Evolutionary conservation across 1,140 invertebrate genomes (phyloP).

Genomic region (Megalonaias nervosa): DNA sequence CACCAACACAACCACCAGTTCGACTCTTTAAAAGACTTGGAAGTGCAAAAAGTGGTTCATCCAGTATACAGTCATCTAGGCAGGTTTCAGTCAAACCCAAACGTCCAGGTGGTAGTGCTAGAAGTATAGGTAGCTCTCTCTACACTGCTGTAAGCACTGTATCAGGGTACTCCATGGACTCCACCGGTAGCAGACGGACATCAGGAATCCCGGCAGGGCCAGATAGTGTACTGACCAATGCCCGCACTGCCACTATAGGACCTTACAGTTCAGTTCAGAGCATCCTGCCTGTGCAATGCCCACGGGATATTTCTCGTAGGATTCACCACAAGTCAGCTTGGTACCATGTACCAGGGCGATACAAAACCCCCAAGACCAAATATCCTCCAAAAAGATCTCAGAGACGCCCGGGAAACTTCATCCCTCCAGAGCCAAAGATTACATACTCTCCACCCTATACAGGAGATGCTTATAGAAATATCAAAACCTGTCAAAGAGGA

Average conservation of each 20-base stretch:
- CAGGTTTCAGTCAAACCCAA: slow-evolving; percentile 3
- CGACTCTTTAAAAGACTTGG: slow-evolving; percentile 45
- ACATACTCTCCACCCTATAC: slow-evolving; percentile 21
- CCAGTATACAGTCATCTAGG: no score
- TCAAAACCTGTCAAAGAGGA: slow-evolving; percentile 23
- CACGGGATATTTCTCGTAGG: slow-evolving; percentile 39
- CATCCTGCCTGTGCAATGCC: slow-evolving; percentile 46
- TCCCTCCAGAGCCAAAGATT: slow-evolving; percentile 9
- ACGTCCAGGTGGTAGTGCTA: slow-evolving; percentile 30
- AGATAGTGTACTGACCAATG: slow-evolving; percentile 41
- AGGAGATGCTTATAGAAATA: slow-evolving; percentile 32
- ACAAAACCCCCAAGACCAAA: slow-evolving; percentile 43
- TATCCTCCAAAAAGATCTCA: slow-evolving; percentile 57
- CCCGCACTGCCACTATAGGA: slow-evolving; percentile 46
- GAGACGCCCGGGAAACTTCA: slow-evolving; percentile 38
- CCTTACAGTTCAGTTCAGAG: slow-evolving; percentile 56
- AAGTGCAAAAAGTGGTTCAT: slow-evolving; percentile 33
- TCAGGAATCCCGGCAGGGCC: slow-evolving; percentile 45
- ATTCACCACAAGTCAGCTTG: slow-evolving; percentile 61
- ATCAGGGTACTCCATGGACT: slow-evolving; percentile 16
- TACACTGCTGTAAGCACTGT: slow-evolving; percentile 25
- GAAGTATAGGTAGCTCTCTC: slow-evolving; percentile 35
- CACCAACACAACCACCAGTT: slow-evolving; percentile 13
- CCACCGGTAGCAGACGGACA: slow-evolving; percentile 38
- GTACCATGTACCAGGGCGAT: slow-evolving; percentile 66